These are phyloP conservation scores for Jacana jacana DNA, from an alignment of 2,113 vertebrate species.

Conservation along the genomic window DNA sequence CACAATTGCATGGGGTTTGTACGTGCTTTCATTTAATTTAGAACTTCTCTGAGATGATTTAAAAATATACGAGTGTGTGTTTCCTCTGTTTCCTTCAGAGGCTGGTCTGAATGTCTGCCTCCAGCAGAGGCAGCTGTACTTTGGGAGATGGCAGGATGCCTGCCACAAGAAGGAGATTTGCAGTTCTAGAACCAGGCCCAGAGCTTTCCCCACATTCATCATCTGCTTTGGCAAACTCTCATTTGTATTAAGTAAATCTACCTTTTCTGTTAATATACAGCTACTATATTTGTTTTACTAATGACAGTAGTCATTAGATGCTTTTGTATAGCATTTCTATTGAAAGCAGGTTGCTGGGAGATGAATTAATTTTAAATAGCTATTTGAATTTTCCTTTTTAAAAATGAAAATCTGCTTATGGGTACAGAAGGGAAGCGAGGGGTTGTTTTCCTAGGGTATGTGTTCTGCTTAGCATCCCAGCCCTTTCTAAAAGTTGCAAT, in stretches of 20 bases:
- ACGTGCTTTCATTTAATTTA: not conserved
- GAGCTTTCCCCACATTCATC: not conserved
- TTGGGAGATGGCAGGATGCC: not conserved
- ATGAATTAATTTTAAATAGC: not conserved
- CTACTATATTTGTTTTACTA: not conserved
- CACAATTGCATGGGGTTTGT: not conserved
- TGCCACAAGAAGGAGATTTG: not conserved
- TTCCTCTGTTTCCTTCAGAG: not conserved
- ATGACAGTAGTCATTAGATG: not conserved
- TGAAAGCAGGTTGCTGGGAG: not conserved
- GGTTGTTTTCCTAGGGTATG: not conserved
- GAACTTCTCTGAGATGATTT: not conserved
- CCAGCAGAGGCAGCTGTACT: accelerated
- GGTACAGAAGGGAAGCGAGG: not conserved
- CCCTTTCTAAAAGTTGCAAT: not conserved
- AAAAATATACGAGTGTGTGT: accelerated
- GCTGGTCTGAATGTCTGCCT: not conserved
- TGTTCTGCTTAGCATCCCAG: not conserved
- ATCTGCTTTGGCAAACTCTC: not conserved
- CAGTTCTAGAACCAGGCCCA: not conserved
- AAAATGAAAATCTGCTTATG: not conserved
- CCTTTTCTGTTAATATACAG: not conserved
- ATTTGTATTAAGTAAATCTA: not conserved
- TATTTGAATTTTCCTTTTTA: not conserved
- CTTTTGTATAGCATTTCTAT: not conserved